Base-by-base conservation (phyloP, 2,797 vertebrate species). In the Fistularia tabacaria region DNA sequence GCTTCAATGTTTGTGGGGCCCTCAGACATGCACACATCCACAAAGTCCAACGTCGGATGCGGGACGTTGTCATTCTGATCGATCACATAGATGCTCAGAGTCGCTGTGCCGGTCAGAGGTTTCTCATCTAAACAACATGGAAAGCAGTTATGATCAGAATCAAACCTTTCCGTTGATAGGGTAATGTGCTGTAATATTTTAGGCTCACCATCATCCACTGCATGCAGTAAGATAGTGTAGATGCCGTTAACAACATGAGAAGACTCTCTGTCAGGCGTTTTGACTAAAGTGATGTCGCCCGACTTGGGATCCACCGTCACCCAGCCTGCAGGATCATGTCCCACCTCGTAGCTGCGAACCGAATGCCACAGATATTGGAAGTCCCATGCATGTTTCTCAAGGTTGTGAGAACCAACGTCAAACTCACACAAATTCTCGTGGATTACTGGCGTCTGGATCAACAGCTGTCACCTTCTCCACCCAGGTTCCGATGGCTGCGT, bases 31-130 rank as follows among this genome's bases (percentile, higher is more conserved):
- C 88, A 90, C 38, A 85, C 14, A 6, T 71, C 64, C 49, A 88
- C 8, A 10, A 3, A 10, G 36, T 68, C 48, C 9, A 8, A 62
- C 0, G 1, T 60, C 14, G 66, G 70, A 46, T 70, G 52, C 6
- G 90, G 88, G 1, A 65, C 3, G 0, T 89, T 88, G 64, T 91
- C 89, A 9, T 90, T 91, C 42, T 72, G 43, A 56, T 91, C 88
- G 0, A 1, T 36, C 7, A 91, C 54, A 10, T 84, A 42, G 47
- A 90, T 70, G 40, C 69, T 64, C 41, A 91, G 36, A 3, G 85
- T 88, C 25, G 77, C 69, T 10, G 86, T 85, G 25, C 86, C 84
- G 9, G 87, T 89, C 81, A 80, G 38, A 8, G 79, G 66, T 36
- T 88, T 88, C 1, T 56, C 8, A 13, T 81, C 89, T 91, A 64